Evolutionary conservation across 1,140 invertebrate genomes (phyloP), one percentile per base, ranked within the genome.

Genomic region (Euglossa dilemma): DNA sequence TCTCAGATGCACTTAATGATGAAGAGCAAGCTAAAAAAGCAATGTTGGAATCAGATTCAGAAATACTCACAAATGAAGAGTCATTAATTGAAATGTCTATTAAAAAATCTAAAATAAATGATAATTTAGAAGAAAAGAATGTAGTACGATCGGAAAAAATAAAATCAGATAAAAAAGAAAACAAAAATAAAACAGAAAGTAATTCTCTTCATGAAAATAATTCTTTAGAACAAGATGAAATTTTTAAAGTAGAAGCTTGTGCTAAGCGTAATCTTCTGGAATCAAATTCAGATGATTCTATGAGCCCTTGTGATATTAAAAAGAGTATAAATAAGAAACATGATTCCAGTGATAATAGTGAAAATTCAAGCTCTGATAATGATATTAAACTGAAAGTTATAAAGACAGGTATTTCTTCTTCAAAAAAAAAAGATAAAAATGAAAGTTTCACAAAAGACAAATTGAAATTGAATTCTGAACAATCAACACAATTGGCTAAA

Each of bases 261-360:
- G 75, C 66, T 20, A 85, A 87, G 6, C 72, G 23, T 43, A 25
- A 28, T 16, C 80, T 86, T 11, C 84, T 85, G 18, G 74, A 87
- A 16, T 85, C 85, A 57, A 71, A 83, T 66, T 87, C 85, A 0
- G 80, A 89, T 2, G 74, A 87, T 25, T 85, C 79, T 63, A 23
- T 18, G 9, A 16, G 0, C 59, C 50, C 28, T n/a, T 72, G 11
- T 14, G 73, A 85, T 16, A 86, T 56, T 43, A 57, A 59, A 57
- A 52, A 18, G 50, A 45, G 28, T 52, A 36, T 75, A 7, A 52
- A 64, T 14, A 72, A 83, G 18, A 56, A 78, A 1, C 45, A 20
- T 8, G 45, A 86, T n/a, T 79, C 25, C 7, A 50, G 45, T 47
- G 57, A 64, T 63, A 70, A 72, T 12, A 78, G 69, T 14, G 88